Evolutionary conservation across 2,797 vertebrate genomes (phyloP).

Genomic region (Enteromius treurensis): DNA sequence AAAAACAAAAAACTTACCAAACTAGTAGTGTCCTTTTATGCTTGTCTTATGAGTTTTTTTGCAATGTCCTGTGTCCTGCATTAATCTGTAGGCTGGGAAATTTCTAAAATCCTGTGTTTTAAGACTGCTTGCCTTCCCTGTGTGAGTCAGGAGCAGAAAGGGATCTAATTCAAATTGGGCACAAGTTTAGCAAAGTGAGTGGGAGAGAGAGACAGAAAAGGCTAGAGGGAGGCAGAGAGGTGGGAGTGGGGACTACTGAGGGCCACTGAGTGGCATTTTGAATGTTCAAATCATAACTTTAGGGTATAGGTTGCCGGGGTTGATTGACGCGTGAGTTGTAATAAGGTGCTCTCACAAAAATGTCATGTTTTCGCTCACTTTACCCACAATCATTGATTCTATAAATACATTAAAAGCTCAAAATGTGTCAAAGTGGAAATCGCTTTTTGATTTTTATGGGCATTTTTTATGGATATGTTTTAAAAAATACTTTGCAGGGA

Average conservation of each 20-base stretch:
- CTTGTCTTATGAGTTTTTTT: conserved; percentile 45
- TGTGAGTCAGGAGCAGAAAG: conserved; percentile 78
- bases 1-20: conserved; percentile 38
- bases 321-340: background rate
- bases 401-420: background rate
- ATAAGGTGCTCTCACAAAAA: background rate
- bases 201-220: conserved; percentile 36
- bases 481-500: background rate
- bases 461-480: background rate
- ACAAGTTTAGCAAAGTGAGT: conserved; percentile 70
- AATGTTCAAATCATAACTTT: conserved; percentile 32
- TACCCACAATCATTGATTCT: conserved; percentile 1
- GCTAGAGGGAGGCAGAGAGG: conserved; percentile 43
- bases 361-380: background rate
- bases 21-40: conserved; percentile 32
- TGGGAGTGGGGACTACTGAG: conserved; percentile 33
- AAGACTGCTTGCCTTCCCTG: conserved; percentile 69
- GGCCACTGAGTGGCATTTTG: conserved; percentile 27
- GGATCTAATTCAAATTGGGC: conserved; percentile 77
- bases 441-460: background rate
- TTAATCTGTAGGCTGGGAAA: conserved; percentile 50
- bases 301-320: background rate
- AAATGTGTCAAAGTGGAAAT: background rate
- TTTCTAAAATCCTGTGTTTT: conserved; percentile 54
- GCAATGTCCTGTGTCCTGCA: conserved; percentile 63